Evolutionary conservation across 1,140 invertebrate genomes (phyloP), one percentile per base, ranked within the genome.

Genomic region (Platyscapa corneri): DNA sequence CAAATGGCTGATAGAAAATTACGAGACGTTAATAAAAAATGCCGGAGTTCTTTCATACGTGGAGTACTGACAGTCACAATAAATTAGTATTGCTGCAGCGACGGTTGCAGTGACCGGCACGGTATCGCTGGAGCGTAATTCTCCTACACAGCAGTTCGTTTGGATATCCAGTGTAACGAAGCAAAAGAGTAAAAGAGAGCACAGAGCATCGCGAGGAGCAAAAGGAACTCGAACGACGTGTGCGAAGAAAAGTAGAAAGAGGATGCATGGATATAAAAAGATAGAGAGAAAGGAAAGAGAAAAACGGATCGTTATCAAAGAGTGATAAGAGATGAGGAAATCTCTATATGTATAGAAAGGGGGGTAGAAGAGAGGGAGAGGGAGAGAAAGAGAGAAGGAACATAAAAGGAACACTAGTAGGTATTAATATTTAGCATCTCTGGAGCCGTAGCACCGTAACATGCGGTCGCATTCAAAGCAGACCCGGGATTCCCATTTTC

Each of bases 381-480:
- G 46, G 65, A 85, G 77, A 70, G 84, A 82, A 81, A 87, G 84
- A 88, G 83, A 88, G 86, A 87, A 82, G 75, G 85, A 88, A 83
- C 83, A 89, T 89, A 89, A 91, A 90, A 90, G 90, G 89, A 91
- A 90, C 89, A 90, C 88, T 89, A 92, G 91, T 91, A 91, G 90
- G 91, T 92, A 92, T 93, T 92, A 93, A 93, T 93, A 93, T 92
- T 92, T 92, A 92, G 91, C 91, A 91, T 92, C 90, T 89, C 91
- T 90, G 91, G 91, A 92, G 91, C 90, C 89, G 83, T 88, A 64
- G 49, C 49, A 82, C 90, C 89, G 83, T 88, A 64, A 56, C 49
- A 82, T 42, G 80, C 39, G 65, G 81, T 88, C 90, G 91, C 90
- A 91, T 93, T 92, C 88, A 90, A 90, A 89, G 64, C 89, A 90